phyloP scores from a whole-genome alignment of 2,888 invertebrate species.

The Meganola albula region DNA sequence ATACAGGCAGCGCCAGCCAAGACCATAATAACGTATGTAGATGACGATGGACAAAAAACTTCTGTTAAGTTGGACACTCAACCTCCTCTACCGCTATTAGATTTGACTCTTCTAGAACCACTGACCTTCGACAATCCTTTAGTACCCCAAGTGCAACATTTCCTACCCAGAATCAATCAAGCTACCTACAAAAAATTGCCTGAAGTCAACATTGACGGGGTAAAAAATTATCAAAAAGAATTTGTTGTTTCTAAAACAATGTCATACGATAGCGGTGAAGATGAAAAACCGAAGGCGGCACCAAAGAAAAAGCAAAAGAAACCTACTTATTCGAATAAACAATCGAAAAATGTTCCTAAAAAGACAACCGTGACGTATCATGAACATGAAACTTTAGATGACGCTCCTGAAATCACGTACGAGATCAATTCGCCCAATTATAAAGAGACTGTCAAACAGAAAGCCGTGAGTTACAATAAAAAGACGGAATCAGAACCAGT shows the following conservation, averaged over 20 bases:
- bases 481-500: slow-evolving; percentile 55
- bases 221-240: slow-evolving; percentile 49
- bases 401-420: slow-evolving; percentile 52
- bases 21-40: slow-evolving; percentile 38
- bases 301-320: slow-evolving; percentile 46
- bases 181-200: slow-evolving; percentile 55
- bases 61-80: slow-evolving; percentile 53
- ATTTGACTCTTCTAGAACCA: slow-evolving; percentile 62
- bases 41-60: slow-evolving; percentile 55
- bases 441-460: slow-evolving; percentile 59
- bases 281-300: slow-evolving; percentile 34
- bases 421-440: slow-evolving; percentile 61
- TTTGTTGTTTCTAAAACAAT: slow-evolving; percentile 48
- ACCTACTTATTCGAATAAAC: slow-evolving; percentile 33
- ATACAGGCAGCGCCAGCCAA: slow-evolving; percentile 40
- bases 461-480: slow-evolving; percentile 59
- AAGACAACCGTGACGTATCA: slow-evolving; percentile 39
- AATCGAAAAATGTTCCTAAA: slow-evolving; percentile 36
- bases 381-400: slow-evolving; percentile 41
- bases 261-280: slow-evolving; percentile 41
- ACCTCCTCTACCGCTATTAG: slow-evolving; percentile 54
- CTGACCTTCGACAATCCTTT: slow-evolving; percentile 64
- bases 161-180: slow-evolving; percentile 55
- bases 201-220: slow-evolving; percentile 33
- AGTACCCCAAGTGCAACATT: slow-evolving; percentile 71